Evolutionary conservation across 1,140 invertebrate genomes (phyloP).

Genomic region (Ceratina calcarata): DNA sequence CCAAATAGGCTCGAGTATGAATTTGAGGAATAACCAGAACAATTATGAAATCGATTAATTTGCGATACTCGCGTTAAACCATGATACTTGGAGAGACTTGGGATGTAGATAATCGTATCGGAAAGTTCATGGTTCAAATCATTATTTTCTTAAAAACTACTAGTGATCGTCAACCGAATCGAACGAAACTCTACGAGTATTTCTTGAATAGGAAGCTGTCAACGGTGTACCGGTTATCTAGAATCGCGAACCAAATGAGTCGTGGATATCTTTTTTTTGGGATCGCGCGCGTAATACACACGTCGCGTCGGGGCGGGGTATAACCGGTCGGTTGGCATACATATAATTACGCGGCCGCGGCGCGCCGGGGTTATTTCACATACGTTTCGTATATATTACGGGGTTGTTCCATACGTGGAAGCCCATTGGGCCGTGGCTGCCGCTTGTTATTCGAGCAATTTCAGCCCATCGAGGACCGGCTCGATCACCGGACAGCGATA

Average conservation of each 20-base stretch:
- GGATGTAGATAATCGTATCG: too few relatives aligned
- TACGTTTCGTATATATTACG: too few relatives aligned
- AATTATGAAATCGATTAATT: too few relatives aligned
- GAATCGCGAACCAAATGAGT: constrained; percentile 21
- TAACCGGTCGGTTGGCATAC: constrained; percentile 5
- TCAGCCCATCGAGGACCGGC: constrained; percentile 23
- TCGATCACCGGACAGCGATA: constrained; percentile 50
- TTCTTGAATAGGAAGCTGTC: constrained; percentile 11
- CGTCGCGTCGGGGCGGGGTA: constrained; percentile 16
- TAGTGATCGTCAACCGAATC: too few relatives aligned
- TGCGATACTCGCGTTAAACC: too few relatives aligned
- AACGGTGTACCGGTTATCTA: constrained; percentile 33
- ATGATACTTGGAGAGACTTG: too few relatives aligned
- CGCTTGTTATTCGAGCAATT: constrained; percentile 54
- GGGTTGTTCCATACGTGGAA: constrained; percentile 44
- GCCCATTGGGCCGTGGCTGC: constrained; percentile 36
- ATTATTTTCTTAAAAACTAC: too few relatives aligned
- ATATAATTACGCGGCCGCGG: constrained; percentile 55
- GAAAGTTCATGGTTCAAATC: too few relatives aligned
- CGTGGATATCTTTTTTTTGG: constrained; percentile 37
- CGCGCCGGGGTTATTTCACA: background rate
- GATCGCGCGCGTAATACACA: constrained; percentile 22
- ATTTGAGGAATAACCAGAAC: too few relatives aligned
- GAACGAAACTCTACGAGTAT: background rate
- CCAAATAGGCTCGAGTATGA: too few relatives aligned